Evolutionary conservation across 2,113 vertebrate species (phyloP).

Genomic region (Cichladusa arquata): DNA sequence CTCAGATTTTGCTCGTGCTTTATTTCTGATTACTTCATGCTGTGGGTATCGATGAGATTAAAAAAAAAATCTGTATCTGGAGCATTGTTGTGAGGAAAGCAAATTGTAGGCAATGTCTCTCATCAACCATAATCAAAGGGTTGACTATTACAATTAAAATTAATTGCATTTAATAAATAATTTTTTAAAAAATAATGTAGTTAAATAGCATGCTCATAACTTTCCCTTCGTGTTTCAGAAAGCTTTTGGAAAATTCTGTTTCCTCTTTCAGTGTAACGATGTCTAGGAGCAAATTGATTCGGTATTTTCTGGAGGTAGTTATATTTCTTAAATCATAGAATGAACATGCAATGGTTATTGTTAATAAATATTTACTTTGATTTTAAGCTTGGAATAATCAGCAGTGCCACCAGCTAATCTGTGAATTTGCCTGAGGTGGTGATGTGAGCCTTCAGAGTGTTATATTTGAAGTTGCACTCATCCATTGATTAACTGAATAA

Average conservation of each 20-base stretch:
- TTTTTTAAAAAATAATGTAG: too few relatives aligned
- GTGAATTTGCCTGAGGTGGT: conserved; percentile 10
- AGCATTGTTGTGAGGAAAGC: neutral
- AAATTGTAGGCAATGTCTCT: neutral
- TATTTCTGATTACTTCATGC: conserved; percentile 10
- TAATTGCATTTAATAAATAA: neutral
- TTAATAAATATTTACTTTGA: neutral
- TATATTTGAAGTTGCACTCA: neutral
- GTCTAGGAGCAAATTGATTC: neutral
- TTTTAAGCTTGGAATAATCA: conserved; percentile 1
- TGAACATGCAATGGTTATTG: neutral
- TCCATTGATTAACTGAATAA: neutral
- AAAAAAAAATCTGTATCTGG: conserved; percentile 17
- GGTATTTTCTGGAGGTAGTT: neutral
- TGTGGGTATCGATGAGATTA: neutral
- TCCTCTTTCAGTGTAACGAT: neutral
- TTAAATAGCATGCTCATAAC: neutral
- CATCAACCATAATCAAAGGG: neutral
- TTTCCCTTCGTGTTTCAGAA: neutral
- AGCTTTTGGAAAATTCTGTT: neutral
- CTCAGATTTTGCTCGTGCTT: neutral
- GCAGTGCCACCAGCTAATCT: neutral
- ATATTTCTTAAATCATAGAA: neutral
- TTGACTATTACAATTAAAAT: conserved; percentile 1
- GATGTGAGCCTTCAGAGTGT: neutral